These are phyloP conservation scores for Montipora foliosa DNA, from an alignment of 64 coral and sea anemone species.

Conservation along the genomic window DNA sequence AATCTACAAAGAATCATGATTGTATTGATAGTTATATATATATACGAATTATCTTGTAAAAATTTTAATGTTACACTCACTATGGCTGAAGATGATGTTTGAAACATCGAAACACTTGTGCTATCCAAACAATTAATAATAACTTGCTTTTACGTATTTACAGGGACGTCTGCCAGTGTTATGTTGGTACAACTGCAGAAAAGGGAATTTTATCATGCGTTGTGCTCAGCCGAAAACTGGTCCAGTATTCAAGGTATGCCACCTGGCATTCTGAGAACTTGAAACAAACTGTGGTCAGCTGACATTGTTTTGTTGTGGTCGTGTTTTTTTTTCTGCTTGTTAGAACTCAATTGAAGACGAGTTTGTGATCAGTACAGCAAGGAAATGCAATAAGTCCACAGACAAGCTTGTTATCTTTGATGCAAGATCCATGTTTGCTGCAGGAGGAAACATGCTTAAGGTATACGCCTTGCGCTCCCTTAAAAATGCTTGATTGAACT, in stretches of 20 bases:
- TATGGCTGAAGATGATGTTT: no score
- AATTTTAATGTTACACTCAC: no score
- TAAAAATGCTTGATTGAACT: no score
- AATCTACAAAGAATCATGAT: no score
- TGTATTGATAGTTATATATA: no score
- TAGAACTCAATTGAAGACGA: slow-evolving; percentile 91
- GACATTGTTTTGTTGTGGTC: neutral
- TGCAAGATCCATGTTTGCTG: slow-evolving; percentile 87
- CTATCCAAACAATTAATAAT: no score
- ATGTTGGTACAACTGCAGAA: slow-evolving; percentile 92
- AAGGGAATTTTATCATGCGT: slow-evolving; percentile 95
- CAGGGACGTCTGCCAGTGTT: slow-evolving; percentile 91
- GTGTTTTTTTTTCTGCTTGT: neutral
- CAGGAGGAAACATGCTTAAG: slow-evolving; percentile 89
- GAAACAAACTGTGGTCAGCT: neutral
- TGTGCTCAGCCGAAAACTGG: slow-evolving; percentile 97
- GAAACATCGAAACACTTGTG: no score
- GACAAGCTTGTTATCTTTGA: slow-evolving; percentile 93
- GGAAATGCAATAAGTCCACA: slow-evolving; percentile 73
- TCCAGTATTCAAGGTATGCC: slow-evolving; percentile 74
- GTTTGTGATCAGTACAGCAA: slow-evolving; percentile 72
- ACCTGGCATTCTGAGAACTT: neutral
- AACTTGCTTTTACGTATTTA: neutral
- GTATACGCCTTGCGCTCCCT: neutral
- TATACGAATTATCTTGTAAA: no score